Base-by-base conservation (phyloP, 2,888 invertebrate species). In the Drosophila koepferae region DNA sequence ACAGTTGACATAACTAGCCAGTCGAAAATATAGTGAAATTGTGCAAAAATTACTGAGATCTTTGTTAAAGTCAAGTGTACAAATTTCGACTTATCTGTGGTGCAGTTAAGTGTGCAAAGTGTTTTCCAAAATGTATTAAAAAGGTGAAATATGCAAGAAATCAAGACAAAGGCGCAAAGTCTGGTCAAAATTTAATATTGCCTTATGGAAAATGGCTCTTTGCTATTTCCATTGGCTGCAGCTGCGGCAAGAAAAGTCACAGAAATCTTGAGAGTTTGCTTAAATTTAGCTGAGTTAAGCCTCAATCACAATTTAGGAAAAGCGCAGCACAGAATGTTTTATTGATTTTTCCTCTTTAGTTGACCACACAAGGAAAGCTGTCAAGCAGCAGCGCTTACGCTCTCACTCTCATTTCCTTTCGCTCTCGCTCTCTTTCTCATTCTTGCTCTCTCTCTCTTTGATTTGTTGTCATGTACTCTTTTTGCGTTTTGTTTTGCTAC, bases 321-420 rank as follows among this genome's bases (percentile, higher is more conserved):
- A 60, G 59, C 48, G 66, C 68, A 61, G 59, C 68, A 75, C 38
- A 54, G 55, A 66, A 62, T 23, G 23, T 72, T 71, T 80, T 86
- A 86, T 86, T 86, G 86, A 86, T 86, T 86, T 86, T 88, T 86
- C 88, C 75, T 77, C 41, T 72, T 60, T 68, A 65, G 87, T 76
- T 87, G 81, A 77, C 77, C 69, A 71, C 38, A 72, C 53, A 70
- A 74, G 70, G 72, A 78, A 74, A 74, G 73, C 72, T 83, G 80
- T 63, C 71, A 65, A 49, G 43, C 28, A 44, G 72, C 61, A 41
- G 67, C 46, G 65, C 40, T 69, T 53, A 51, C 72, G 64, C 40
- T 64, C 38, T 38, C 61, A 41, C 55, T 36, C 67, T 65, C 67
- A 62, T 40, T 54, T 48, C 12, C 48, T 59, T 41, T 38, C 8